Base-by-base conservation (phyloP, 1,140 invertebrate genomes). In the Muscidifurax raptorellus region DNA sequence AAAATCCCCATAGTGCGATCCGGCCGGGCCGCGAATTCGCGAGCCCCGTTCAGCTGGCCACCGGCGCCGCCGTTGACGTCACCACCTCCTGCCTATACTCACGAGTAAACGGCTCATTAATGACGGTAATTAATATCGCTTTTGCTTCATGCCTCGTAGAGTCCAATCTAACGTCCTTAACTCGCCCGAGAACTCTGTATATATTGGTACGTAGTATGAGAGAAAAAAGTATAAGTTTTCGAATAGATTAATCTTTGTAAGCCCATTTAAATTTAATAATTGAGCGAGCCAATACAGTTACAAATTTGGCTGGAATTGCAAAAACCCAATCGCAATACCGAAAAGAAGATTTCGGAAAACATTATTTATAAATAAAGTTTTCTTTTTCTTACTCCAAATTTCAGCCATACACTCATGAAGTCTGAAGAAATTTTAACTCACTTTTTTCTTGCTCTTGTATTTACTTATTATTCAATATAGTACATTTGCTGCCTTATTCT, bases 81-180 rank as follows among this genome's bases (percentile, higher is more conserved):
- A n/a, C 18, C 6, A n/a, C 27, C 30, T 36, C 5, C 22, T 30
- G 44, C 12, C 32, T 36, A 64, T 77, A 64, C 44, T 30, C 71
- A 30, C 76, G 59, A 69, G 66, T 52, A 66, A 85, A 89, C 82
- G 79, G 82, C 79, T 85, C 77, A 59, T 28, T 85, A 86, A 85
- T 86, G 77, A 84, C 66, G 32, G 47, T 83, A 83, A 87, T 85
- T 88, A 87, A 88, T 87, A 87, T 80, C 40, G 25, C 77, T 22
- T 22, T 6, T 22, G n/a, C 27, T 69, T 69, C 27, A 27, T 28
- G 10, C 13, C 67, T 69, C 67, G 25, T 69, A 69, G 30, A 69
- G 18, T 7, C 4, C 52, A 22, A 59, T 59, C 36, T 59, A 59
- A 59, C 52, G 15, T 59, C 52, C 52, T 59, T 52, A 52, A 52